Evolutionary conservation across 2,888 invertebrate species (phyloP).

Genomic region (Tryphoninae sp.): DNA sequence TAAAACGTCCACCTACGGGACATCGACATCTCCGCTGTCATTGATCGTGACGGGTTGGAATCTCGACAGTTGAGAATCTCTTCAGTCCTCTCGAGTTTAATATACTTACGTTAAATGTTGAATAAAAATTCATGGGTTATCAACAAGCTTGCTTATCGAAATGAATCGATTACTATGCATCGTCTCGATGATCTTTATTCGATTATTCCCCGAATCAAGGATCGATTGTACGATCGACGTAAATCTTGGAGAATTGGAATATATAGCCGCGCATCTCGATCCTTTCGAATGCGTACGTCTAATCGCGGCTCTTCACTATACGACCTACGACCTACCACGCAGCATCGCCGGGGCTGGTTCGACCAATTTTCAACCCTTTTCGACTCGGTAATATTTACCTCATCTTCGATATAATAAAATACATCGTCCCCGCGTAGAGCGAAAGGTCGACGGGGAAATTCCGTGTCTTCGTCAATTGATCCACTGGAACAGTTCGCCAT

Average conservation of each 20-base stretch:
- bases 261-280: constrained; percentile 84
- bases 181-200: constrained; percentile 6
- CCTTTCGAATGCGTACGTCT: constrained; percentile 84
- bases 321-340: constrained; percentile 81
- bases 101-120: too few species aligned
- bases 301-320: constrained; percentile 84
- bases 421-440: constrained; percentile 72
- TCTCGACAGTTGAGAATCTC: constrained; percentile 48
- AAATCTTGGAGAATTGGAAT: constrained; percentile 80
- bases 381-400: not conserved
- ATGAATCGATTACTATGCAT: constrained; percentile 27
- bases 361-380: constrained; percentile 4
- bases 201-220: not conserved
- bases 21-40: constrained; percentile 61
- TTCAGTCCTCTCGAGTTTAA: not conserved
- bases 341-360: constrained; percentile 81
- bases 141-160: too few species aligned
- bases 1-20: constrained; percentile 62
- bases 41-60: constrained; percentile 47
- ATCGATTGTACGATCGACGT: constrained; percentile 73
- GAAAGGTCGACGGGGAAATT: constrained; percentile 82
- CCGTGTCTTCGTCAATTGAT: constrained; percentile 84
- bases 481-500: constrained; percentile 83
- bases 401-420: not conserved
- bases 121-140: too few species aligned